Conservation (phyloP, 1,140 invertebrate species). For the Meloidogyne chitwoodi region DNA sequence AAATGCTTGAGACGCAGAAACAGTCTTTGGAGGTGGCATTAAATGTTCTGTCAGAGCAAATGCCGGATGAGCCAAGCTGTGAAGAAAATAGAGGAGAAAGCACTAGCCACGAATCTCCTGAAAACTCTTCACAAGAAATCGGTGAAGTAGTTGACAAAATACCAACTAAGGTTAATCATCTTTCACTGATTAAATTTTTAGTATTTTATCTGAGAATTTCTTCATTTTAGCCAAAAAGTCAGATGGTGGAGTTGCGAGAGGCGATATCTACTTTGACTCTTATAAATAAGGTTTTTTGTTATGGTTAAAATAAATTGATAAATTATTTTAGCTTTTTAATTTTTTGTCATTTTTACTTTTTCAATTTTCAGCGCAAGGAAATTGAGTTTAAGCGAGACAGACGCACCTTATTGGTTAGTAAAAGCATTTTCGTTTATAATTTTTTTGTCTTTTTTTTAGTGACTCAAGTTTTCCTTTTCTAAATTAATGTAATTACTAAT, state of each 20-base stretch:
- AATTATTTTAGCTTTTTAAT: background rate
- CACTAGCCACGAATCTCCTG: background rate
- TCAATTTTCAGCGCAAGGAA: slow-evolving; percentile 28
- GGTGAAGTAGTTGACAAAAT: background rate
- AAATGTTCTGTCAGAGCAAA: slow-evolving; percentile 12
- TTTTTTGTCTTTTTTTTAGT: no score
- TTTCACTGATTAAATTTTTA: background rate
- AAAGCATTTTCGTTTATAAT: background rate
- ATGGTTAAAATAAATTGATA: no score
- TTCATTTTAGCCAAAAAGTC: slow-evolving; percentile 4
- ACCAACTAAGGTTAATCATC: background rate
- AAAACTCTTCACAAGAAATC: background rate
- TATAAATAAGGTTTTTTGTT: slow-evolving; percentile 32
- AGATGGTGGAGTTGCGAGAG: slow-evolving; percentile 45
- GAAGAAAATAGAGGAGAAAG: background rate
- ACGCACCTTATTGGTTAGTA: slow-evolving; percentile 26
- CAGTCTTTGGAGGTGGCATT: slow-evolving; percentile 44
- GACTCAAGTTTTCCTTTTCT: no score
- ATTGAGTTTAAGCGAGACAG: slow-evolving; percentile 44
- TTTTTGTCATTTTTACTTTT: background rate
- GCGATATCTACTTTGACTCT: slow-evolving; percentile 39
- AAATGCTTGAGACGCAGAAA: slow-evolving; percentile 41
- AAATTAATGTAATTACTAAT: no score
- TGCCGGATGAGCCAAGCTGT: background rate
- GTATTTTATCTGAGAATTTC: background rate